A percentile compares a stretch with the other conserved stretches of the same genome.
phyloP scores from a whole-genome alignment of 2,113 vertebrate genomes.

The Pantherophis guttatus region DNA sequence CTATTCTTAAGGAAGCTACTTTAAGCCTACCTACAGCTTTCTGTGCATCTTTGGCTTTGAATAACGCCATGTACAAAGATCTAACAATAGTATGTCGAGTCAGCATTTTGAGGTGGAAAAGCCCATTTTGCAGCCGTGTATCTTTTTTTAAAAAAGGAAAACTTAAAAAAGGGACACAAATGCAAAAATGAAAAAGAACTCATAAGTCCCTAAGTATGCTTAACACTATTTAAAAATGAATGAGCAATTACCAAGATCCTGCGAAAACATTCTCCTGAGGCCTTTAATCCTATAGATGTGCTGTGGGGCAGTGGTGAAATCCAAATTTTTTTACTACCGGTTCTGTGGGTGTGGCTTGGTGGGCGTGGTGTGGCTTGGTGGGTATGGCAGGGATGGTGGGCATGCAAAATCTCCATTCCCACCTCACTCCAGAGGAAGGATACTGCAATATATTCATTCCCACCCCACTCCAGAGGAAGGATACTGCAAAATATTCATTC shows the following conservation, averaged over 20 bases:
- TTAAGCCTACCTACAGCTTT: background rate
- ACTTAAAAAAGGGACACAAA: rapidly evolving
- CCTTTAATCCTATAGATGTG: background rate
- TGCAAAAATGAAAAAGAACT: background rate
- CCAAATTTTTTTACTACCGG: too few species aligned
- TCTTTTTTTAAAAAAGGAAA: background rate
- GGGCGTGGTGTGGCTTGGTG: too few species aligned
- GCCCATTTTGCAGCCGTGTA: background rate
- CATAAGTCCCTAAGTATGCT: background rate
- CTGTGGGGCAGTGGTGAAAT: background rate
- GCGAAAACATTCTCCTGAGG: background rate
- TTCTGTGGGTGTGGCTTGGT: too few species aligned
- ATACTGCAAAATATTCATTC: too few species aligned
- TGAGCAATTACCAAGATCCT: background rate
- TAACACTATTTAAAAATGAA: background rate
- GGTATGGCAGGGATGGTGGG: too few species aligned
- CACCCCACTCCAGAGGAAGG: too few species aligned
- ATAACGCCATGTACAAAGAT: rapidly evolving
- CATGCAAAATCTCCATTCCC: too few species aligned
- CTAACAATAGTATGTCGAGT: background rate
- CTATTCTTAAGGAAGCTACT: background rate
- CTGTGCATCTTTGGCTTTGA: rapidly evolving
- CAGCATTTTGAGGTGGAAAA: background rate
- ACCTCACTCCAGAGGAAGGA: too few species aligned
- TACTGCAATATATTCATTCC: too few species aligned